Base-by-base conservation (phyloP, 2,113 vertebrate species). In the Hypanus sabinus region DNA sequence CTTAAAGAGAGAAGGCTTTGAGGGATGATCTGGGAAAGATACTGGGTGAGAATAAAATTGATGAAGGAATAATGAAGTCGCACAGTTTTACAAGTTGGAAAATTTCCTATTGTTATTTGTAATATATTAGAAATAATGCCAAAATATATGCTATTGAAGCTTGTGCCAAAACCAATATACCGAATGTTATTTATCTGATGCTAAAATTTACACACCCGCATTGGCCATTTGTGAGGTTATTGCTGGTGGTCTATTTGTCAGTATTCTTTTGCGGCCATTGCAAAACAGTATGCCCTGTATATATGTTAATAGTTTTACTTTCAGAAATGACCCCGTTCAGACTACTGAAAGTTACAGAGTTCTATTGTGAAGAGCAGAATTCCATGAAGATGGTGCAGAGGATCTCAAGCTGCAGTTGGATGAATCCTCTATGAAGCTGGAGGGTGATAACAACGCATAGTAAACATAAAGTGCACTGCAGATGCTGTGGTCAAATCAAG, bases 361-460 rank as follows among this genome's bases (percentile, higher is more conserved):
- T 38, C 77, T 80, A 80, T 80, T 33, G 77, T 80, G 77, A 46
- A 36, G 79, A 81, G 36, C 16, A 81, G 38, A 46, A 22, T 36
- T 81, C 79, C 79, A 46, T 81, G 79, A 81, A 36, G 36, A 46
- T 81, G 36, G 79, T 81, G 36, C 79, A 20, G 36, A 38, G 79
- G 18, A 36, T 38, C 79, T 22, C 18, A 7, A 46, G 36, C 79
- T 20, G 38, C 79, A 1, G 36, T 81, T 81, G 36, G 36, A 18
- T 81, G 79, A 81, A 46, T 81, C 79, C 79, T 81, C 20, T 36
- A 81, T 46, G 79, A 81, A 81, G 79, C 33, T 81, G 79, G 79
- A 81, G 79, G 18, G 38, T 38, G 33, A 80, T 33, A 46, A 75
- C 71, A 27, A 81, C 36, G 22, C 46, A n/a, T n/a, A n/a, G n/a